A percentile compares a stretch with the other conserved stretches of the same genome.
phyloP scores from a whole-genome alignment of 2,888 invertebrate genomes.

The Drepanosiphum platanoidis region DNA sequence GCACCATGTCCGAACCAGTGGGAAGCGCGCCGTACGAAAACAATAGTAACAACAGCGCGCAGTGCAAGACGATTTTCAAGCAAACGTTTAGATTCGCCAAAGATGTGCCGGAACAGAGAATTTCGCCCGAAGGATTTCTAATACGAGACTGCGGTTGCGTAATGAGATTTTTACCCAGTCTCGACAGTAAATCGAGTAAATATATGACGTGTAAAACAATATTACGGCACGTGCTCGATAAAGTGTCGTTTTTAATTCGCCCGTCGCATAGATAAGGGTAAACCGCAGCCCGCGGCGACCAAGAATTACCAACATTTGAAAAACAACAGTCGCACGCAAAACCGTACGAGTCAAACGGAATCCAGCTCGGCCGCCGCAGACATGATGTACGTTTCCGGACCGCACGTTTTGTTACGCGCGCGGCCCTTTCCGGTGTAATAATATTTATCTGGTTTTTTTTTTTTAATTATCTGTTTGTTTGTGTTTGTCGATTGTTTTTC shows the following conservation, averaged over 20 bases:
- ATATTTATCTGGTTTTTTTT: too few relatives aligned
- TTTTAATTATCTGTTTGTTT: too few relatives aligned
- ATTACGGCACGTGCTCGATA: neutral
- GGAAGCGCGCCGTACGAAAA: neutral
- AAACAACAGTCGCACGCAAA: neutral
- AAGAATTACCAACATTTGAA: slow-evolving; percentile 20
- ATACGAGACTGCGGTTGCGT: slow-evolving; percentile 57
- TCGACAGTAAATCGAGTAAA: slow-evolving; percentile 47
- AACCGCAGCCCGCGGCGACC: neutral
- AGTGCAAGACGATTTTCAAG: slow-evolving; percentile 37
- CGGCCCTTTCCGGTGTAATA: too few relatives aligned
- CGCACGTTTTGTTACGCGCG: too few relatives aligned
- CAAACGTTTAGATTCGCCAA: slow-evolving; percentile 52
- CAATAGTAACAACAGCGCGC: slow-evolving; percentile 20
- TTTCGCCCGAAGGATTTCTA: slow-evolving; percentile 58
- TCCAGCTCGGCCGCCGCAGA: too few relatives aligned
- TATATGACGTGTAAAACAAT: slow-evolving; percentile 1
- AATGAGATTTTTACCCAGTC: slow-evolving; percentile 51
- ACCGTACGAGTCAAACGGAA: too few relatives aligned
- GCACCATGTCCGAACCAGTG: slow-evolving; percentile 22
- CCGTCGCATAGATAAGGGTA: slow-evolving; percentile 52
- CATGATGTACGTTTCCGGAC: too few relatives aligned
- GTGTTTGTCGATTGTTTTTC: too few relatives aligned
- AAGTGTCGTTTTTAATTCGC: too few relatives aligned
- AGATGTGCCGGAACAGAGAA: slow-evolving; percentile 19